phyloP scores from a whole-genome alignment of 1,140 invertebrate species.

The Wiebesia pumilae region DNA sequence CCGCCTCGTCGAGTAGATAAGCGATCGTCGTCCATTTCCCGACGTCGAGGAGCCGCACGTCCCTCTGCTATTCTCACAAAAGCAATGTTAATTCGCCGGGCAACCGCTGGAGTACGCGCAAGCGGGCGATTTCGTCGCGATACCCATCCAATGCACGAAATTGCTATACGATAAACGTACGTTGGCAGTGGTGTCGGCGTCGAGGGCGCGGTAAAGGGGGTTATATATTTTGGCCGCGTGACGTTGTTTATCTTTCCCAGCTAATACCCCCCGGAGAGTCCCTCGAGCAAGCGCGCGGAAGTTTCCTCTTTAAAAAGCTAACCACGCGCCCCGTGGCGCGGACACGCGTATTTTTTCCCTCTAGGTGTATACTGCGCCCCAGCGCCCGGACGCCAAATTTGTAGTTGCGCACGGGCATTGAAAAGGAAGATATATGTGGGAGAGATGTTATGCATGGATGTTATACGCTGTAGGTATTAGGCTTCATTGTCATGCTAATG shows the following conservation, averaged over 20 bases:
- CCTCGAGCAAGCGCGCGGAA: neutral
- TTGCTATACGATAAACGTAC: neutral
- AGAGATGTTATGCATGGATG: neutral
- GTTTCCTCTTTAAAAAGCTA: conserved; percentile 50
- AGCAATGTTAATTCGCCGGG: too few relatives aligned
- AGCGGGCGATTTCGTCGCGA: too few relatives aligned
- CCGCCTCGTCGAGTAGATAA: too few relatives aligned
- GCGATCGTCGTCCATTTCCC: too few relatives aligned
- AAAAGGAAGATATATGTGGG: neutral
- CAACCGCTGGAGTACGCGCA: too few relatives aligned
- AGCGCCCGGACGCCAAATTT: neutral
- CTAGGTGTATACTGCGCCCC: neutral
- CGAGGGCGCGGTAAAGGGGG: neutral
- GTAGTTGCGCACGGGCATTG: neutral
- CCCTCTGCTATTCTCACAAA: too few relatives aligned
- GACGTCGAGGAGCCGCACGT: too few relatives aligned
- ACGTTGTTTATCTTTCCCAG: conserved; percentile 63
- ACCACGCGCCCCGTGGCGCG: conserved; percentile 2
- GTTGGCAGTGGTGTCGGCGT: too few relatives aligned
- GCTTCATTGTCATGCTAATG: conserved; percentile 20
- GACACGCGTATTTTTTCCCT: neutral
- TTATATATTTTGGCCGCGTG: conserved; percentile 56
- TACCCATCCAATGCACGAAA: neutral
- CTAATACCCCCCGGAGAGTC: conserved; percentile 56
- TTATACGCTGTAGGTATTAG: neutral